Evolutionary conservation across 2,797 vertebrate species (phyloP).

Genomic region (Pteronotus mesoamericanus): DNA sequence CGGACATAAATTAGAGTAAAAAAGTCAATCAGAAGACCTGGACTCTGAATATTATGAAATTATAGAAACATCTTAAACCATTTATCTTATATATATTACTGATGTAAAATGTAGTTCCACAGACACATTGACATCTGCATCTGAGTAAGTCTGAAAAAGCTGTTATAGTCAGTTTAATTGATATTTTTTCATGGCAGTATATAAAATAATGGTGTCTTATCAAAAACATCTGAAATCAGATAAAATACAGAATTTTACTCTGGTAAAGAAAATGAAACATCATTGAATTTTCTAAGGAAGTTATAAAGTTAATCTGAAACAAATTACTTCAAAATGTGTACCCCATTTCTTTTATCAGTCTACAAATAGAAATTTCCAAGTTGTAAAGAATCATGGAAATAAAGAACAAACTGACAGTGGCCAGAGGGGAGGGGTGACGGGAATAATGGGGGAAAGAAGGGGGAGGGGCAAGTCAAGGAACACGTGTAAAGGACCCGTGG

Average conservation of each 20-base stretch:
- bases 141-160: not conserved
- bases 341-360: not conserved
- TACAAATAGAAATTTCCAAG: not conserved
- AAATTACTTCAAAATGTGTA: constrained; percentile 40
- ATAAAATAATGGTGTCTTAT: not conserved
- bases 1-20: not conserved
- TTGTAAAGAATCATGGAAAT: not conserved
- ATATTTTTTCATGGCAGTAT: not conserved
- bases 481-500: no score
- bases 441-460: no score
- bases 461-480: no score
- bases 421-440: no score
- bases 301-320: constrained; percentile 40
- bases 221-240: not conserved
- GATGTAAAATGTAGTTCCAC: not conserved
- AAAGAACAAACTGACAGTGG: no score
- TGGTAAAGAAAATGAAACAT: not conserved
- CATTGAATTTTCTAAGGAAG: not conserved
- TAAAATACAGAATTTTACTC: not conserved
- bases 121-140: not conserved
- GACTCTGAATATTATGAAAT: not conserved
- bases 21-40: not conserved
- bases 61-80: not conserved
- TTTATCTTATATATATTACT: not conserved
- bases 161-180: not conserved